Percentiles rank a stretch among this genome's conserved stretches.
These are phyloP conservation scores for Erynnis tages DNA, from an alignment of 2,888 invertebrate species.

Conservation along the genomic window DNA sequence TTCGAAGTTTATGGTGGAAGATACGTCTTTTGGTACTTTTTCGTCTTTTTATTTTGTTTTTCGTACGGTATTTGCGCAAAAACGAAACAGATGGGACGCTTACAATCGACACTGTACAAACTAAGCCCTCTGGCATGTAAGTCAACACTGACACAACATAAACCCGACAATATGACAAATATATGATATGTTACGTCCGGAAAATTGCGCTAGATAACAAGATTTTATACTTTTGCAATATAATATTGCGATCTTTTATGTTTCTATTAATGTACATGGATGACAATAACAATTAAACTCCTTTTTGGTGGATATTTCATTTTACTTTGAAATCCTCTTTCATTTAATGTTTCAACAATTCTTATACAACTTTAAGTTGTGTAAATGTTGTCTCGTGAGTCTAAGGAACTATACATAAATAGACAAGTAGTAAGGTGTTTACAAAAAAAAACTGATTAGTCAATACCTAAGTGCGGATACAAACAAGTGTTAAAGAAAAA, in stretches of 20 bases:
- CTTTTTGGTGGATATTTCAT: too few relatives aligned
- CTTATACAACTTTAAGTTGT: background rate
- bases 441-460: conserved; percentile 65
- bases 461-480: conserved; percentile 66
- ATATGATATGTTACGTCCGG: background rate
- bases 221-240: conserved; percentile 7
- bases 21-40: background rate
- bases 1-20: too few relatives aligned
- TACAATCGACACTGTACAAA: conserved; percentile 58
- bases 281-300: too few relatives aligned
- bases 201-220: background rate
- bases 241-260: too few relatives aligned
- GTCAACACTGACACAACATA: conserved; percentile 39
- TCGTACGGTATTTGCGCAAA: conserved; percentile 9
- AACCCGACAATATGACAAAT: background rate
- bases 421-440: conserved; percentile 31
- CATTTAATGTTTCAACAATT: conserved; percentile 4
- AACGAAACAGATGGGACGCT: conserved; percentile 44
- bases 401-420: conserved; percentile 13
- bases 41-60: too few relatives aligned
- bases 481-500: conserved; percentile 78
- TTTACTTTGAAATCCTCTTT: too few relatives aligned
- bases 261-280: too few relatives aligned
- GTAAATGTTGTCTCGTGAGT: conserved; percentile 21
- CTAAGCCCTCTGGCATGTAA: conserved; percentile 43